phyloP scores from a whole-genome alignment of 1,140 invertebrate genomes.

The Aphis craccivora region DNA sequence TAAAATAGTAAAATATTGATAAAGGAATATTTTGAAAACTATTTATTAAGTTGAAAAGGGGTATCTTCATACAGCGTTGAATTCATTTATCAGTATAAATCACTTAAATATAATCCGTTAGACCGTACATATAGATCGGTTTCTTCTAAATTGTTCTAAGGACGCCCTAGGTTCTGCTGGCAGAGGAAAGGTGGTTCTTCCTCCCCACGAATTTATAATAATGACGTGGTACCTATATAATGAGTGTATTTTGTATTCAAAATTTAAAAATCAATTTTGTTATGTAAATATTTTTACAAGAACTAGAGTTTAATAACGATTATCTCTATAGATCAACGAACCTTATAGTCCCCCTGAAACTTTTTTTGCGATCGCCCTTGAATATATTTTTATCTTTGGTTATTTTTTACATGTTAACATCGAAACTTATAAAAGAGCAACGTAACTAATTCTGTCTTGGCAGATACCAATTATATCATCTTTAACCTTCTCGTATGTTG shows the following conservation, averaged over 20 bases:
- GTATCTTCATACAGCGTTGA: not conserved
- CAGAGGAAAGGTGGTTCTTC: not conserved
- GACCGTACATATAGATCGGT: not conserved
- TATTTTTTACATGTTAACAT: conserved; percentile 1
- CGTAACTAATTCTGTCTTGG: not conserved
- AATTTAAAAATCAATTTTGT: not conserved
- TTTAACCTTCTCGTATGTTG: not conserved
- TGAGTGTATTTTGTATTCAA: not conserved
- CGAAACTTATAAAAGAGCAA: not conserved
- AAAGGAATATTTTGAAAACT: not conserved
- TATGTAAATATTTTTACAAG: not conserved
- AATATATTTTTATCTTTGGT: conserved; percentile 32
- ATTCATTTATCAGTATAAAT: not conserved
- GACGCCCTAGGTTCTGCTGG: not conserved
- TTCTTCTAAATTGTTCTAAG: not conserved
- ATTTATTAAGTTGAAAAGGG: not conserved
- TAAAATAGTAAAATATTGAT: not conserved
- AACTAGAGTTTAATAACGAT: not conserved
- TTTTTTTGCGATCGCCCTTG: conserved; percentile 1
- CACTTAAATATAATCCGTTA: not conserved
- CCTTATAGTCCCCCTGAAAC: not conserved
- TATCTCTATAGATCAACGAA: not conserved
- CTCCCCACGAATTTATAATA: not conserved
- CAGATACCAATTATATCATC: conserved; percentile 24
- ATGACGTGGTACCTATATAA: not conserved